Evolutionary conservation across 1,140 invertebrate genomes (phyloP).

Genomic region (Cyrtorhinus lividipennis): DNA sequence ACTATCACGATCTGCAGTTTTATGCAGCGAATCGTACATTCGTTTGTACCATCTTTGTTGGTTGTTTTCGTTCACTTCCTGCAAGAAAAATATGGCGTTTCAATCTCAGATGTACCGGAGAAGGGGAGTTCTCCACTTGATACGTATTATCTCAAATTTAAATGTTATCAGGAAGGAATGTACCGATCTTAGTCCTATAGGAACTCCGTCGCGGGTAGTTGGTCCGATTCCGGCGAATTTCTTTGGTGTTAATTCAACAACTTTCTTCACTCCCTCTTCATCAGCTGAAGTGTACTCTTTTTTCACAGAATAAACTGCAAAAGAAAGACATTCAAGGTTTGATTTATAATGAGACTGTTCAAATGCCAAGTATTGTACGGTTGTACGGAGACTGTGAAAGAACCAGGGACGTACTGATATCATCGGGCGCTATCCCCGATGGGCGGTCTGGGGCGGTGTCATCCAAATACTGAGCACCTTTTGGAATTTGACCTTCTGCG

Average conservation of each 20-base stretch:
- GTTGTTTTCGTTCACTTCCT: constrained; percentile 84
- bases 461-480: constrained; percentile 56
- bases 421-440: constrained; percentile 41
- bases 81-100: constrained; percentile 22
- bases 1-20: constrained; percentile 58
- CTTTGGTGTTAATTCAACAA: constrained; percentile 50
- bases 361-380: neutral
- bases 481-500: constrained; percentile 67
- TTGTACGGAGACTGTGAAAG: neutral
- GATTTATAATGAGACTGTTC: neutral
- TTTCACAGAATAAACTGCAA: constrained; percentile 41
- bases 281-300: constrained; percentile 45
- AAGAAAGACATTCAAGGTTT: neutral
- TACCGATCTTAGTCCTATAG: constrained; percentile 81
- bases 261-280: constrained; percentile 34
- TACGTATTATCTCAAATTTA: neutral
- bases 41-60: constrained; percentile 93
- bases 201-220: constrained; percentile 75
- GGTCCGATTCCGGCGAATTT: constrained; percentile 84
- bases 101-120: no score
- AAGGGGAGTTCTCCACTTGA: neutral
- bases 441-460: constrained; percentile 29
- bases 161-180: constrained; percentile 8
- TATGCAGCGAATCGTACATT: constrained; percentile 91
- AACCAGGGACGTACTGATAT: constrained; percentile 38